Conservation (phyloP, 2,113 vertebrate species). For the Rhea americana region DNA sequence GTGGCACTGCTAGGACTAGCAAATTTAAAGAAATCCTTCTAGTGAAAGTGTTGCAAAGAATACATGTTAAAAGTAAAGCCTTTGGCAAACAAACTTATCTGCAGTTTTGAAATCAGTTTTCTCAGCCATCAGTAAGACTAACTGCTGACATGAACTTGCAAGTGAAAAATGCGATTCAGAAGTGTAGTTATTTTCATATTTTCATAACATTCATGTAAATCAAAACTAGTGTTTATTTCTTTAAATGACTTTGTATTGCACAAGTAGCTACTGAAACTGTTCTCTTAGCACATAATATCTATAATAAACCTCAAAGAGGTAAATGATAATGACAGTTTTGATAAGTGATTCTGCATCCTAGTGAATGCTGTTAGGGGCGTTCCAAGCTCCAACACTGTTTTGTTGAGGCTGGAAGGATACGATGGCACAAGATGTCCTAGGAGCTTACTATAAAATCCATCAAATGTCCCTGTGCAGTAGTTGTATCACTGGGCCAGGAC, state of each 20-base stretch:
- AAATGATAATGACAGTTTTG: background rate
- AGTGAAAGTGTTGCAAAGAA: background rate
- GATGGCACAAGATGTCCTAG: background rate
- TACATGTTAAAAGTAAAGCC: background rate
- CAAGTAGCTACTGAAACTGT: background rate
- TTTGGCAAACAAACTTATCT: background rate
- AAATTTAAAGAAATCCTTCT: background rate
- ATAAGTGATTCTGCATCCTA: background rate
- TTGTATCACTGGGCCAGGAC: background rate
- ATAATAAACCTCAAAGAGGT: background rate
- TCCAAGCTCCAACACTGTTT: background rate
- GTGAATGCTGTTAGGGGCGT: background rate
- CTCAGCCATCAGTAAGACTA: background rate
- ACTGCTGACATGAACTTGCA: background rate
- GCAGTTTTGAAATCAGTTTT: background rate
- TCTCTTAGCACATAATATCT: background rate
- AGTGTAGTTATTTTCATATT: background rate
- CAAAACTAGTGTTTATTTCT: background rate
- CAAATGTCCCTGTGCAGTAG: background rate
- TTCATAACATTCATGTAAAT: background rate
- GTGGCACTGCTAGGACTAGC: background rate
- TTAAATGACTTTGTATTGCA: background rate
- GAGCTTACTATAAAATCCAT: background rate
- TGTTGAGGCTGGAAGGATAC: background rate
- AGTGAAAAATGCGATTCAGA: background rate